These are phyloP conservation scores for Euleptes europaea DNA, from an alignment of 2,113 vertebrate species.

Conservation along the genomic window DNA sequence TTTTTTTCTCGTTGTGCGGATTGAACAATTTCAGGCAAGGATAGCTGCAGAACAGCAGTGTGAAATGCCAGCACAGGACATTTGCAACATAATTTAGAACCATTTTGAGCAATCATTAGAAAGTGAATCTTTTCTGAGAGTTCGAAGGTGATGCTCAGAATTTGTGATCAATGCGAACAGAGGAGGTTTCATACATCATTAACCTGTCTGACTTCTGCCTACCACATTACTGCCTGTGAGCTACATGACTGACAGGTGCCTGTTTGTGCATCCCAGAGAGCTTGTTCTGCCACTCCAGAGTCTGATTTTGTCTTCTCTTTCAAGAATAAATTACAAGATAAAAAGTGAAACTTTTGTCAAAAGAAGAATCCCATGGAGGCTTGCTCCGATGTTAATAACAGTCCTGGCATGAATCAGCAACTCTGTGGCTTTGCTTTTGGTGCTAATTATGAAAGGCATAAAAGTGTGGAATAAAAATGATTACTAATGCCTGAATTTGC, in stretches of 20 bases:
- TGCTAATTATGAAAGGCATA: neutral
- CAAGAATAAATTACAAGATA: neutral
- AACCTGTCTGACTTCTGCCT: neutral
- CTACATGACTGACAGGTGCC: neutral
- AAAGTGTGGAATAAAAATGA: neutral
- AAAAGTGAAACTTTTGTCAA: neutral
- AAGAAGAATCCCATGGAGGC: neutral
- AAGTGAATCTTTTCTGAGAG: no score
- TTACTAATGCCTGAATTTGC: neutral
- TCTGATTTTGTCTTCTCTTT: neutral
- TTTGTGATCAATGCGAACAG: no score
- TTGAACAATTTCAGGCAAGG: no score
- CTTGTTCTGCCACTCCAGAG: neutral
- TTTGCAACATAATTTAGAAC: no score
- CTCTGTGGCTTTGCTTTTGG: neutral
- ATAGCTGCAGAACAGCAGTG: no score
- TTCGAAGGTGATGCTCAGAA: no score
- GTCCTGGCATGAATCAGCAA: neutral
- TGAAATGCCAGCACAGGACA: no score
- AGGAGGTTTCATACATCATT: no score
- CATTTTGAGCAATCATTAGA: no score
- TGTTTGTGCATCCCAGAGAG: neutral
- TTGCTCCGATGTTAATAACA: neutral
- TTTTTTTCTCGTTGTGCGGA: no score
- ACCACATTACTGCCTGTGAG: neutral